A percentile compares a stretch with the other conserved stretches of the same genome.
phyloP scores from a whole-genome alignment of 2,888 invertebrate species.

The Oligia strigilis region DNA sequence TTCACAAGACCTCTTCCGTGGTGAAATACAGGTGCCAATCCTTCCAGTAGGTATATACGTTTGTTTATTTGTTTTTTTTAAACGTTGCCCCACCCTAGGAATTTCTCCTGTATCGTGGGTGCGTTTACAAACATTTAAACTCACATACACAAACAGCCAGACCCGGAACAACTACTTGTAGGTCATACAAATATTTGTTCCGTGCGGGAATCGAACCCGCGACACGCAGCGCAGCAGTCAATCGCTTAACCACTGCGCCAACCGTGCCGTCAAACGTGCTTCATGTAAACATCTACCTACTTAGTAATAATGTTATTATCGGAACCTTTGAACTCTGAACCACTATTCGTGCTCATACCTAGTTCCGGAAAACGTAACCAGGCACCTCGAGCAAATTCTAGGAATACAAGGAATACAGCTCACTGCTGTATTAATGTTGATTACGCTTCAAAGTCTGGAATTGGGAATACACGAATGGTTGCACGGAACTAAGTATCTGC shows the following conservation, averaged over 20 bases:
- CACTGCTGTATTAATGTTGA: slow-evolving; percentile 36
- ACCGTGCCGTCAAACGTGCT: too few relatives aligned
- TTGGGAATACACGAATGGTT: not conserved
- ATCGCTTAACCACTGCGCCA: too few relatives aligned
- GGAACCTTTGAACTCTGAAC: slow-evolving; percentile 9
- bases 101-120: too few relatives aligned
- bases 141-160: too few relatives aligned
- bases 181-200: too few relatives aligned
- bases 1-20: not conserved
- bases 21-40: not conserved
- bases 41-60: too few relatives aligned
- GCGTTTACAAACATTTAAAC: too few relatives aligned
- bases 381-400: not conserved
- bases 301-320: slow-evolving; percentile 4
- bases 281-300: not conserved
- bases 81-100: too few relatives aligned
- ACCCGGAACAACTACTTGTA: too few relatives aligned
- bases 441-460: not conserved
- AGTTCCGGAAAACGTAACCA: slow-evolving; percentile 23
- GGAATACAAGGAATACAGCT: slow-evolving; percentile 9
- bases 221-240: too few relatives aligned
- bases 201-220: too few relatives aligned
- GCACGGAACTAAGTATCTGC: not conserved
- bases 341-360: slow-evolving; percentile 1
- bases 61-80: too few relatives aligned